Percentiles rank a stretch among this genome's conserved stretches.
phyloP scores from a whole-genome alignment of 1,140 invertebrate genomes.

The Pararge aegeria region DNA sequence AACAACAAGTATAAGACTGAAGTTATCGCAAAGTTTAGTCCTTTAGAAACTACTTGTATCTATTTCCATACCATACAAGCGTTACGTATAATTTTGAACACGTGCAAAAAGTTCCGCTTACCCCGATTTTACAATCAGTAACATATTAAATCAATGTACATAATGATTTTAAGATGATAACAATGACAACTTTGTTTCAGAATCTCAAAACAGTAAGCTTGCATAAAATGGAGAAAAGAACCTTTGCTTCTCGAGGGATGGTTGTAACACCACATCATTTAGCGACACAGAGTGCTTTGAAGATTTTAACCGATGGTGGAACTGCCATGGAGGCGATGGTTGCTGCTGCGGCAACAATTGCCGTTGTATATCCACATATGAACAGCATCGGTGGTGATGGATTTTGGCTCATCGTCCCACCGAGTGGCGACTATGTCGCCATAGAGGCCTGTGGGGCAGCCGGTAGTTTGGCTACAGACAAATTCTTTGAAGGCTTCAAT shows the following conservation, averaged over 20 bases:
- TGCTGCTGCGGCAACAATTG: slow-evolving; percentile 61
- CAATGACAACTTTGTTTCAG: neutral
- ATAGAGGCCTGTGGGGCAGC: slow-evolving; percentile 64
- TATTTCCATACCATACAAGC: no score
- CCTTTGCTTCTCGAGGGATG: slow-evolving; percentile 51
- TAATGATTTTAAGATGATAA: no score
- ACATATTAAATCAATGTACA: no score
- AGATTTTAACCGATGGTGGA: slow-evolving; percentile 57
- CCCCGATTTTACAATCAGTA: no score
- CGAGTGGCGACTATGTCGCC: slow-evolving; percentile 51
- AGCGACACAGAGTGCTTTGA: slow-evolving; percentile 56
- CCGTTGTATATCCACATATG: slow-evolving; percentile 67
- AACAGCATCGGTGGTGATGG: slow-evolving; percentile 65
- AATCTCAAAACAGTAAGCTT: neutral
- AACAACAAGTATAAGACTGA: no score
- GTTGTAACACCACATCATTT: slow-evolving; percentile 69
- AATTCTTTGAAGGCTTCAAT: slow-evolving; percentile 44
- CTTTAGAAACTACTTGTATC: no score
- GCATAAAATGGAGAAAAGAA: slow-evolving; percentile 46
- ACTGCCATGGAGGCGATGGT: slow-evolving; percentile 67
- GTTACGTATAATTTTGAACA: no score
- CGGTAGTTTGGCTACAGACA: slow-evolving; percentile 44
- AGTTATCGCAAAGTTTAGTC: no score
- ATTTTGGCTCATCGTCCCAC: slow-evolving; percentile 67
- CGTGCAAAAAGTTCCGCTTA: no score